A percentile compares a stretch with the other conserved stretches of the same genome.
Evolutionary conservation across 2,888 invertebrate genomes (phyloP).

Genomic region (Acrobasis suavella): DNA sequence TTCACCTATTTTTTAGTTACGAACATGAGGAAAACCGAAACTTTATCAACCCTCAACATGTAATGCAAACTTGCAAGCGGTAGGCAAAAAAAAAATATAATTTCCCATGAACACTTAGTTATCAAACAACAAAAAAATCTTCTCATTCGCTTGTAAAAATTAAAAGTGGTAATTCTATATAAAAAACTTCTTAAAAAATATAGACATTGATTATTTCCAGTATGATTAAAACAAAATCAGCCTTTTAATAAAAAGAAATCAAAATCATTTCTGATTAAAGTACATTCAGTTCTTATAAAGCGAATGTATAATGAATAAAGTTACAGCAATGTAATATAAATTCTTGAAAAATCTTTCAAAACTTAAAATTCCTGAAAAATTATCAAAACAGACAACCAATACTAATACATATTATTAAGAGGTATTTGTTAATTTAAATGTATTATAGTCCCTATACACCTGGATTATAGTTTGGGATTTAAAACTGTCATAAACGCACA

Average conservation of each 20-base stretch:
- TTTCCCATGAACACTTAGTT: conserved; percentile 4
- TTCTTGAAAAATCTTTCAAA: conserved; percentile 19
- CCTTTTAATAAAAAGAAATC: conserved; percentile 60
- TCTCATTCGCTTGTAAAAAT: conserved; percentile 46
- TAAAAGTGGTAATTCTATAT: conserved; percentile 44
- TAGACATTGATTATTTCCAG: conserved; percentile 57
- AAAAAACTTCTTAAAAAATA: conserved; percentile 55
- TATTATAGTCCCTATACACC: no score
- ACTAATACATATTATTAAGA: not conserved
- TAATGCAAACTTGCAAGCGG: conserved; percentile 30
- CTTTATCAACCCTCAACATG: not conserved
- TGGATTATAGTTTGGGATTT: no score
- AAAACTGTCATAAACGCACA: no score
- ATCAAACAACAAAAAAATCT: conserved; percentile 48
- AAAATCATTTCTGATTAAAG: conserved; percentile 60
- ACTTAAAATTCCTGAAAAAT: conserved; percentile 49
- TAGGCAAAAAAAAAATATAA: conserved; percentile 19
- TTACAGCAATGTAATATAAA: conserved; percentile 48
- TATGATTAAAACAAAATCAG: conserved; percentile 64
- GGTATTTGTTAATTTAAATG: not conserved
- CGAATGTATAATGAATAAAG: conserved; percentile 45
- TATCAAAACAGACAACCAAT: conserved; percentile 49
- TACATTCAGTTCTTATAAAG: conserved; percentile 57
- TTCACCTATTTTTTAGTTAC: conserved; percentile 1
- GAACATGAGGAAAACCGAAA: not conserved